These are phyloP conservation scores for Trachelus iudaicus DNA, from an alignment of 2,888 invertebrate species.

Conservation along the genomic window DNA sequence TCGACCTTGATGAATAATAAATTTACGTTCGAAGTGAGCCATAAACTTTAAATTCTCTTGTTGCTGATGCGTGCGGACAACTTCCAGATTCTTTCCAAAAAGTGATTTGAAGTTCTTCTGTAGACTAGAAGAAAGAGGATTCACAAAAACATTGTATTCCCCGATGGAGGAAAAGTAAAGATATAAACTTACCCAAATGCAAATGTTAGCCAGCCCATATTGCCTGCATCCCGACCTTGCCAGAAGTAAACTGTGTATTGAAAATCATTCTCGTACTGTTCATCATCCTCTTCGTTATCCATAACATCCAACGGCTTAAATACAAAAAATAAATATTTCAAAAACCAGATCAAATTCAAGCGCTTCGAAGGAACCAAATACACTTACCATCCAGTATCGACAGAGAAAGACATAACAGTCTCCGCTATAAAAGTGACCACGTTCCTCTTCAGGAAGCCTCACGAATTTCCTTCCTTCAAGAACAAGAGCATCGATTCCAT, in stretches of 20 bases:
- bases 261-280: constrained; percentile 75
- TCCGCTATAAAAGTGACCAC: constrained; percentile 90
- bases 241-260: constrained; percentile 99
- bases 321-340: neutral
- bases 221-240: constrained; percentile 97
- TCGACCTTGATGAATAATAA: constrained; percentile 92
- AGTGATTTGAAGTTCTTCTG: constrained; percentile 91
- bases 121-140: constrained; percentile 66
- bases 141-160: neutral
- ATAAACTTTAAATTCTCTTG: constrained; percentile 99
- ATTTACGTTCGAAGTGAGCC: constrained; percentile 95
- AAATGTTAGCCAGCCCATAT: constrained; percentile 99
- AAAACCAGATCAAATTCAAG: neutral
- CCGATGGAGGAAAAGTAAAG: neutral
- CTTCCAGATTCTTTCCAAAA: constrained; percentile 92
- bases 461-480: constrained; percentile 97
- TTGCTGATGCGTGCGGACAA: constrained; percentile 96
- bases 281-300: constrained; percentile 70
- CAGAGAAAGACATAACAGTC: constrained; percentile 99
- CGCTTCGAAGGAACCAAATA: neutral
- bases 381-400: constrained; percentile 84
- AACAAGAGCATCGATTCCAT: constrained; percentile 97
- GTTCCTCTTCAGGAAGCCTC: constrained; percentile 93
- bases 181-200: constrained; percentile 80
- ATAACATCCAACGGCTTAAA: constrained; percentile 64